Evolutionary conservation across 2,113 vertebrate genomes (phyloP).

Genomic region (Perca flavescens): DNA sequence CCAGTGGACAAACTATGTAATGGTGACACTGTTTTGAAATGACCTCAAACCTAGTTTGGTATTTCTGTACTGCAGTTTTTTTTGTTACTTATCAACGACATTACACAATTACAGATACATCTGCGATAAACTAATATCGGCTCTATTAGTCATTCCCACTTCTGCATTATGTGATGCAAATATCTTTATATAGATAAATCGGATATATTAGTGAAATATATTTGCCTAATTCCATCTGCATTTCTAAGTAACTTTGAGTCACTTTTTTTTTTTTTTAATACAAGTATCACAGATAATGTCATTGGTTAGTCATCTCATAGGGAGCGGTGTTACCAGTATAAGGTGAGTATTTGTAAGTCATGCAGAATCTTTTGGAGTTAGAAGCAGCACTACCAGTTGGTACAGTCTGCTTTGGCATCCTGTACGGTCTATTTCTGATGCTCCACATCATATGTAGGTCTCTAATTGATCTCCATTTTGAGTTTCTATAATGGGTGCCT

Average conservation of each 20-base stretch:
- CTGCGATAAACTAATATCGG: not conserved
- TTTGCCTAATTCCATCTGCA: not conserved
- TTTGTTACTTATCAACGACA: not conserved
- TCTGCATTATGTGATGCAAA: not conserved
- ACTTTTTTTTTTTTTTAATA: not conserved
- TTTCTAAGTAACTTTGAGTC: not conserved
- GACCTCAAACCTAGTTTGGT: too few species aligned
- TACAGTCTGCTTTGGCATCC: conserved; percentile 7
- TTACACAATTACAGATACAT: not conserved
- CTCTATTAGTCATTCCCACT: not conserved
- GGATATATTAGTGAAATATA: too few species aligned
- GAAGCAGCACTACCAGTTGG: conserved; percentile 4
- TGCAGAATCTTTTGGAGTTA: conserved; percentile 1
- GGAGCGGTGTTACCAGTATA: not conserved
- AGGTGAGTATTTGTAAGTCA: not conserved
- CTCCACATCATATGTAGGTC: conserved; percentile 17
- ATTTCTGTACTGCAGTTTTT: too few species aligned
- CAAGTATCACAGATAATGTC: not conserved
- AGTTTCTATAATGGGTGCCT: not conserved
- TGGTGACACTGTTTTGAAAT: not conserved
- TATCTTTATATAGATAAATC: too few species aligned
- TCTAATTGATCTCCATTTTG: not conserved
- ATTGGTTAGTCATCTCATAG: not conserved
- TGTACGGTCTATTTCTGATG: not conserved
- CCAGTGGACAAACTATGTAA: not conserved